A percentile compares a stretch with the other conserved stretches of the same genome.
These are phyloP conservation scores for Halocaridina rubra DNA, from an alignment of 2,888 invertebrate species.

Conservation along the genomic window DNA sequence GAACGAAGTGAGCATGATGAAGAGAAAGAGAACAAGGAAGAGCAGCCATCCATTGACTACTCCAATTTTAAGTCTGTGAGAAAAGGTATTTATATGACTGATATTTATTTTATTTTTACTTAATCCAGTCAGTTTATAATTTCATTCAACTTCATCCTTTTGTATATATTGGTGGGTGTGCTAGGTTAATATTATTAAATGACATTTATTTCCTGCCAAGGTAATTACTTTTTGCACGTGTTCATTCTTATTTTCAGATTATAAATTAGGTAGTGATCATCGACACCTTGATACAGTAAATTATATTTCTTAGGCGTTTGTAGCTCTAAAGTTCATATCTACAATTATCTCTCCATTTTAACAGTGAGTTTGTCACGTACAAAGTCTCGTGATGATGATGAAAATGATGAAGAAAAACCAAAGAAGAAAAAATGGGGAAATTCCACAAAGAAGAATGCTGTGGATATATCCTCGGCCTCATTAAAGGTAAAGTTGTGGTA, in stretches of 20 bases:
- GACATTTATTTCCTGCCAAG: too few species aligned
- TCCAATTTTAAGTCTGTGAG: conserved; percentile 51
- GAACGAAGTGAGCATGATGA: conserved; percentile 25
- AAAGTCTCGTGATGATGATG: conserved; percentile 43
- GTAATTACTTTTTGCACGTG: too few species aligned
- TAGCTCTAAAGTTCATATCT: neutral
- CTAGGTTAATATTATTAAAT: too few species aligned
- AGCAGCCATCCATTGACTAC: conserved; percentile 28
- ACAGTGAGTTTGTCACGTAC: conserved; percentile 50
- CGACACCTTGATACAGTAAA: too few species aligned
- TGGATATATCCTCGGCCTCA: conserved; percentile 55
- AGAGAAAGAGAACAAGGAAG: conserved; percentile 34
- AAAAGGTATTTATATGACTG: too few species aligned
- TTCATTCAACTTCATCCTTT: too few species aligned
- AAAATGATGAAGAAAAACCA: conserved; percentile 37
- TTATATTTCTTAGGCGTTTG: too few species aligned
- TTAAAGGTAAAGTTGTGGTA: conserved; percentile 33
- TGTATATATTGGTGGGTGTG: too few species aligned
- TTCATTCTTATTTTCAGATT: too few species aligned
- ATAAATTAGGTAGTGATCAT: too few species aligned
- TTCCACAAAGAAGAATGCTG: conserved; percentile 39
- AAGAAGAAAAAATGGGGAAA: conserved; percentile 53
- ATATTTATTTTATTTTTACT: too few species aligned
- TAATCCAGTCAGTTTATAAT: too few species aligned
- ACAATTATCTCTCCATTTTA: neutral